phyloP scores from a whole-genome alignment of 1,140 invertebrate genomes.

The Thaumatotibia leucotreta region DNA sequence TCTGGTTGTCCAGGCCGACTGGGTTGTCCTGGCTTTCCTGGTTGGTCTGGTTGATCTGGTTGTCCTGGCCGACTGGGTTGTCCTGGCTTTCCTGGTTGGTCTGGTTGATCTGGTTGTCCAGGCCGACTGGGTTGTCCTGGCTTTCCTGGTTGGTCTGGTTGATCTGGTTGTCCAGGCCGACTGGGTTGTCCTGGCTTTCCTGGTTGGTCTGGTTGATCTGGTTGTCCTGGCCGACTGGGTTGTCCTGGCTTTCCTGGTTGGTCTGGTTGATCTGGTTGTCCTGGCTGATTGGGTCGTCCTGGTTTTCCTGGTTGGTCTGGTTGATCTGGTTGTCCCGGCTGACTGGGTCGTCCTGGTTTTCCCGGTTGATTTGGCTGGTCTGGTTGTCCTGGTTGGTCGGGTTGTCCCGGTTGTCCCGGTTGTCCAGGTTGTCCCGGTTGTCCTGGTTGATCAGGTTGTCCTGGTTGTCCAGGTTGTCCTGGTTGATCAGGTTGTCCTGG shows the following conservation, averaged over 20 bases:
- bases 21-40: neutral
- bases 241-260: neutral
- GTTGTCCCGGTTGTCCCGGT: neutral
- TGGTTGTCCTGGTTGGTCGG: neutral
- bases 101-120: no score
- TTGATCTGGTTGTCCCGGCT: neutral
- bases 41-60: neutral
- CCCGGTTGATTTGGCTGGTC: no score
- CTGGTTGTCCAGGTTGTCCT: neutral
- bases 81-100: neutral
- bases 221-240: neutral
- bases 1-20: neutral
- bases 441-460: neutral
- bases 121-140: neutral
- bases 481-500: neutral
- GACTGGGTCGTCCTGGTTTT: neutral
- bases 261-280: no score
- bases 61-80: neutral
- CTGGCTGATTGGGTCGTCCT: neutral
- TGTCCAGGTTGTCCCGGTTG: neutral
- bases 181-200: neutral
- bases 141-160: no score
- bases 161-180: neutral
- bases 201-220: neutral
- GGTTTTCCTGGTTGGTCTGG: neutral